These are phyloP conservation scores for Platycheirus rosarum DNA, from an alignment of 2,888 invertebrate species.

Conservation along the genomic window DNA sequence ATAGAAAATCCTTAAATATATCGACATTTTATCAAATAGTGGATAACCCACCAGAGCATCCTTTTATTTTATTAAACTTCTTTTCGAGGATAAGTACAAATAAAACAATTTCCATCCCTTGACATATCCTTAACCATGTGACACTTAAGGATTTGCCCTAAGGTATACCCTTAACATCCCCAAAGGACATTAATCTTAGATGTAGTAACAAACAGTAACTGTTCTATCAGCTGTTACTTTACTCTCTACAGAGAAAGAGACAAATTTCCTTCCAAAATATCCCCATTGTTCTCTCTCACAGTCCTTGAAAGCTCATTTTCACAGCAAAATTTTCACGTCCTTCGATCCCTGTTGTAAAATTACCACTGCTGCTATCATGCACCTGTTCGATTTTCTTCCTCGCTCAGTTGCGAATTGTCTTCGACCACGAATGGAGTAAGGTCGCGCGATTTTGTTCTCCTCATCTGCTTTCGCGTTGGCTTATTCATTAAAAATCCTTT, in stretches of 20 bases:
- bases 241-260: not conserved
- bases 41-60: too few relatives aligned
- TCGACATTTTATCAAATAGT: too few relatives aligned
- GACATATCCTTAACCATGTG: not conserved
- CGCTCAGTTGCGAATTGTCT: constrained; percentile 60
- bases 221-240: constrained; percentile 4
- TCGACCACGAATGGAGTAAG: constrained; percentile 50
- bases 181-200: constrained; percentile 4
- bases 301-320: constrained; percentile 29
- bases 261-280: not conserved
- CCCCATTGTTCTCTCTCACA: not conserved
- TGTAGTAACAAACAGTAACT: too few relatives aligned
- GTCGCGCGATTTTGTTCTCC: constrained; percentile 33
- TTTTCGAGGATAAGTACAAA: too few relatives aligned
- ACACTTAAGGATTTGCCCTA: not conserved
- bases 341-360: constrained; percentile 9
- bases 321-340: constrained; percentile 6
- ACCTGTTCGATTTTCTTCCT: constrained; percentile 70
- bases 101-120: too few relatives aligned
- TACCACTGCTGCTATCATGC: constrained; percentile 42
- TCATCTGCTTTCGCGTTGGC: constrained; percentile 37
- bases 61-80: too few relatives aligned
- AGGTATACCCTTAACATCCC: constrained; percentile 2
- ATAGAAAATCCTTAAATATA: too few relatives aligned
- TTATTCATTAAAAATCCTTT: constrained; percentile 17